A percentile compares a stretch with the other conserved stretches of the same genome.
phyloP scores from a whole-genome alignment of 2,113 vertebrate species.

The Oenanthe melanoleuca region DNA sequence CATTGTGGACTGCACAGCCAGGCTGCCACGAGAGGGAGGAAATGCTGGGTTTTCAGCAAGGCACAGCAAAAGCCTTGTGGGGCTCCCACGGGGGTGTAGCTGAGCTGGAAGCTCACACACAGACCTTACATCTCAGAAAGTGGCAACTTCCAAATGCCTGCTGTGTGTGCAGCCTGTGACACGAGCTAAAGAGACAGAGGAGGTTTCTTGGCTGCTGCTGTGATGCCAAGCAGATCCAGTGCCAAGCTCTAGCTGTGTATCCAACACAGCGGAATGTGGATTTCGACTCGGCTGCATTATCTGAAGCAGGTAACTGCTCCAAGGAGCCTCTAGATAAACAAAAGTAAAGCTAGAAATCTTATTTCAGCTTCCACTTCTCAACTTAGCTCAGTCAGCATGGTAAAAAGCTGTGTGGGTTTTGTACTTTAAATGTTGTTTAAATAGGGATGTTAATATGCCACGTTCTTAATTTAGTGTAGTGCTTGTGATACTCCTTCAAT shows the following conservation, averaged over 20 bases:
- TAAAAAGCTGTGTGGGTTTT: background rate
- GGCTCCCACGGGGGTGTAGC: background rate
- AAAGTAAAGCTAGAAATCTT: background rate
- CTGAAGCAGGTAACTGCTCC: slow-evolving; percentile 36
- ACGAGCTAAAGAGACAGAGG: background rate
- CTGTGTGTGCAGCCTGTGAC: background rate
- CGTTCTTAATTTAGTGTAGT: background rate
- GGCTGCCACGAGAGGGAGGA: slow-evolving; percentile 47
- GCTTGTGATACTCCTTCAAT: background rate
- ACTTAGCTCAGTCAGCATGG: background rate
- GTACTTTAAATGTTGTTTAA: background rate
- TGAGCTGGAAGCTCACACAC: background rate
- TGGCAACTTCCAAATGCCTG: background rate
- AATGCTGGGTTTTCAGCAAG: rapidly evolving
- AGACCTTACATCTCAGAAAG: background rate
- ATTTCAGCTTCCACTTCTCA: background rate
- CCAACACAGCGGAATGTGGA: background rate
- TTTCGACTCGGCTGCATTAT: background rate
- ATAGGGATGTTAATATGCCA: background rate
- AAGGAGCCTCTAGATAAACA: background rate
- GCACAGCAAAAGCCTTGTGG: background rate
- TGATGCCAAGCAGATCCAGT: background rate
- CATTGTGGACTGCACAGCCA: background rate
- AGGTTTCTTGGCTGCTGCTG: background rate
- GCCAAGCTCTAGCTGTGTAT: background rate